A percentile compares a stretch with the other conserved stretches of the same genome.
These are phyloP conservation scores for Pachypsylla venusta DNA, from an alignment of 1,140 invertebrate genomes.

Conservation along the genomic window DNA sequence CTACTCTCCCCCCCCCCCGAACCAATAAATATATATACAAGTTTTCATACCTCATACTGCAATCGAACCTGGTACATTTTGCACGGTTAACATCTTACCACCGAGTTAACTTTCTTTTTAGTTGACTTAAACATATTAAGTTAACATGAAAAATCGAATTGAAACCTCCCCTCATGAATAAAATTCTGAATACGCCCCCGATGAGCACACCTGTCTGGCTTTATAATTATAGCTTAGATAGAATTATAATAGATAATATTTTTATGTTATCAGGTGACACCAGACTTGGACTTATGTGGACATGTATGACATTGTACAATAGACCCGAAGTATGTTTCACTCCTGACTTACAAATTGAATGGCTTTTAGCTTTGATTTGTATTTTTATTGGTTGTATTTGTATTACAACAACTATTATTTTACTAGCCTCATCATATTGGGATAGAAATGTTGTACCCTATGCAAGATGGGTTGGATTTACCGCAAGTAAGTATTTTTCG, in stretches of 20 bases:
- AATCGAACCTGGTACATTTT: too few relatives aligned
- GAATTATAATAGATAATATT: conserved; percentile 17
- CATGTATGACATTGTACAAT: conserved; percentile 83
- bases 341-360: conserved; percentile 72
- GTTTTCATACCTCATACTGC: too few relatives aligned
- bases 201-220: too few relatives aligned
- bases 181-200: background rate
- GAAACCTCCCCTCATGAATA: background rate
- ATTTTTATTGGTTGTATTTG: conserved; percentile 86
- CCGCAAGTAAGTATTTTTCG: conserved; percentile 55
- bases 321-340: conserved; percentile 74
- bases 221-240: too few relatives aligned
- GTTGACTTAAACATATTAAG: too few relatives aligned
- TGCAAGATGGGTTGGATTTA: conserved; percentile 89
- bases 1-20: background rate
- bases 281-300: conserved; percentile 79
- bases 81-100: too few relatives aligned
- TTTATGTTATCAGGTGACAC: conserved; percentile 51
- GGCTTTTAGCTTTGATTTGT: conserved; percentile 76
- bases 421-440: conserved; percentile 77
- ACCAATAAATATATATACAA: too few relatives aligned
- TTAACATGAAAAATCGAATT: background rate
- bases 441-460: conserved; percentile 78
- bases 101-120: too few relatives aligned
- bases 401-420: conserved; percentile 77